phyloP scores from a whole-genome alignment of 1,140 invertebrate genomes.

The Pteromalus puparum region DNA sequence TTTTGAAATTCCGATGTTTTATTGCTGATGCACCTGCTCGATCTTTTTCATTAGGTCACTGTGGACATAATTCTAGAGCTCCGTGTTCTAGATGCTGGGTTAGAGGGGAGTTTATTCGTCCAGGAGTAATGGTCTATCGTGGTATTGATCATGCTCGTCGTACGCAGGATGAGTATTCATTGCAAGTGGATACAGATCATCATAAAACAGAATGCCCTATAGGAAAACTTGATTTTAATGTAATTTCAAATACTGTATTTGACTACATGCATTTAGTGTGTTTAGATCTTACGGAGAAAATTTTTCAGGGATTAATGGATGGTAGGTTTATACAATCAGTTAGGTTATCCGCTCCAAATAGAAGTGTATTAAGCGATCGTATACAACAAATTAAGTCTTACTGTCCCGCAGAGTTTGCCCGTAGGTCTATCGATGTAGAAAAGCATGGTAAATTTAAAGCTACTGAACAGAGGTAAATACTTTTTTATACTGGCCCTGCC shows the following conservation, averaged over 20 bases:
- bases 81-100: conserved; percentile 49
- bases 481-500: too few species aligned
- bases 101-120: conserved; percentile 17
- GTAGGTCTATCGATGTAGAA: too few species aligned
- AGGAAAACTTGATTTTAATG: too few species aligned
- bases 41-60: conserved; percentile 43
- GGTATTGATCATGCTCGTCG: background rate
- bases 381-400: conserved; percentile 19
- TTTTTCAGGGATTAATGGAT: conserved; percentile 37
- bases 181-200: conserved; percentile 41
- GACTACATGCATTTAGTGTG: too few species aligned
- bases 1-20: conserved; percentile 25
- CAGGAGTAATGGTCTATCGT: conserved; percentile 8
- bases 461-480: too few species aligned
- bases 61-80: conserved; percentile 37
- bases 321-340: conserved; percentile 24
- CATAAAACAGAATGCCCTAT: too few species aligned
- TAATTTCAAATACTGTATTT: too few species aligned
- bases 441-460: too few species aligned
- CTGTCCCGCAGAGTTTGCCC: too few species aligned
- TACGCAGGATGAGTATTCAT: conserved; percentile 46
- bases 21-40: conserved; percentile 52
- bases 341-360: conserved; percentile 8
- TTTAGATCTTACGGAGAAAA: too few species aligned
- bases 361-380: background rate